phyloP scores from a whole-genome alignment of 2,888 invertebrate species.

The Tryphoninae sp. region DNA sequence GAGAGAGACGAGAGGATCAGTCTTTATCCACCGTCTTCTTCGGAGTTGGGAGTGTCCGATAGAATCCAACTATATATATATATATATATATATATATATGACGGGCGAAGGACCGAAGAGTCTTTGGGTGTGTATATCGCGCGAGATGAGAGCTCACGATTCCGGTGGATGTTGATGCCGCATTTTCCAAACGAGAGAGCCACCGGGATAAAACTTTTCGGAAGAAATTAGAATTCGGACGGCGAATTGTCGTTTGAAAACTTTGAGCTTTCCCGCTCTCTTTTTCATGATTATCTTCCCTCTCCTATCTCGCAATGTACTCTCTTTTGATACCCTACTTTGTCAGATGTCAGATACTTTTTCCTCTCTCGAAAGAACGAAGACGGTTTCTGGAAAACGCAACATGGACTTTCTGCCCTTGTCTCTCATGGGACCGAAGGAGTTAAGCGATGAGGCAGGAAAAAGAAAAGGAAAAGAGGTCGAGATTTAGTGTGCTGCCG shows the following conservation, averaged over 20 bases:
- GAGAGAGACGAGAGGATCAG: slow-evolving; percentile 17
- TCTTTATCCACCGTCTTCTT: slow-evolving; percentile 33
- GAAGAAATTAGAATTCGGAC: slow-evolving; percentile 64
- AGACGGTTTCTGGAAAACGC: slow-evolving; percentile 17
- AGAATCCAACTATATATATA: slow-evolving; percentile 36
- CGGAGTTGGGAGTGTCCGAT: slow-evolving; percentile 51
- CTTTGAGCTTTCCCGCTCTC: slow-evolving; percentile 37
- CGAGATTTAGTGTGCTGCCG: slow-evolving; percentile 57
- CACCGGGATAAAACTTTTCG: slow-evolving; percentile 58
- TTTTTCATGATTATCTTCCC: slow-evolving; percentile 46
- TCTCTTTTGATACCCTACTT: slow-evolving; percentile 38
- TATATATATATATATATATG: slow-evolving; percentile 52
- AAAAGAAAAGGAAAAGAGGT: slow-evolving; percentile 26
- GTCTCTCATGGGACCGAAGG: slow-evolving; percentile 18
- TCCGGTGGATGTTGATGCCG: slow-evolving; percentile 67
- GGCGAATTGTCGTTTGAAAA: slow-evolving; percentile 55
- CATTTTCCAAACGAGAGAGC: slow-evolving; percentile 62
- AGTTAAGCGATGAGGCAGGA: slow-evolving; percentile 38
- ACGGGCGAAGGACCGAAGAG: slow-evolving; percentile 38
- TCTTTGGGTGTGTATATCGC: slow-evolving; percentile 20
- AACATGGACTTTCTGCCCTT: not conserved
- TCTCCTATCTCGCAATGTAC: slow-evolving; percentile 14
- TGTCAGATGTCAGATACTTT: slow-evolving; percentile 25
- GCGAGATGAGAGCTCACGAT: slow-evolving; percentile 63
- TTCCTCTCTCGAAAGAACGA: slow-evolving; percentile 1